A percentile compares a stretch with the other conserved stretches of the same genome.
These are phyloP conservation scores for Clanis bilineata DNA, from an alignment of 2,888 invertebrate genomes.

Conservation along the genomic window DNA sequence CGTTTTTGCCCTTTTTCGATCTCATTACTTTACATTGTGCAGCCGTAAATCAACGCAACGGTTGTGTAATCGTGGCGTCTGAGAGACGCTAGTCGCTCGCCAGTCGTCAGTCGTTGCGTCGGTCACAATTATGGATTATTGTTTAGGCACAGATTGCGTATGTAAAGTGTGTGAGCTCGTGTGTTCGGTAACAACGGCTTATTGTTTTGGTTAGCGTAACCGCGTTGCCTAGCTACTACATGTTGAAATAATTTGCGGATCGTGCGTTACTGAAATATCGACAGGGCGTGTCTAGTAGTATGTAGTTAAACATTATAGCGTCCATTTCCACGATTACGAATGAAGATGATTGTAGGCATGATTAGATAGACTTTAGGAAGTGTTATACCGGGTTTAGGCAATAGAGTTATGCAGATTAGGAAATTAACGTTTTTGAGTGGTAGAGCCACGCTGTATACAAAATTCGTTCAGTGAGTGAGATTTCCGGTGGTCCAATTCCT, in stretches of 20 bases:
- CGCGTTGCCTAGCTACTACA: slow-evolving; percentile 61
- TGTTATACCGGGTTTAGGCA: too few relatives aligned
- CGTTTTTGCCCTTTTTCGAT: slow-evolving; percentile 12
- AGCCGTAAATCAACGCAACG: slow-evolving; percentile 5
- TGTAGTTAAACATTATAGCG: background rate
- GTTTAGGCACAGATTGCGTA: slow-evolving; percentile 47
- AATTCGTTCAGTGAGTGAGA: too few relatives aligned
- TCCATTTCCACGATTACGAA: background rate
- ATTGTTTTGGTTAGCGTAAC: slow-evolving; percentile 67
- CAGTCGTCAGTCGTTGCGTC: too few relatives aligned
- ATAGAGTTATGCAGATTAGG: too few relatives aligned
- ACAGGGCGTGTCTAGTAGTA: background rate
- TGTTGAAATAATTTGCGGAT: slow-evolving; percentile 52
- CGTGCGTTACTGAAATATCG: slow-evolving; percentile 16
- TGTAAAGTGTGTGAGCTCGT: background rate
- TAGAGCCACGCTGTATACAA: too few relatives aligned
- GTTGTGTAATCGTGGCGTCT: slow-evolving; percentile 18
- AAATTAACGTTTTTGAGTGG: too few relatives aligned
- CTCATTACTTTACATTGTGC: slow-evolving; percentile 4
- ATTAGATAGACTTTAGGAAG: background rate
- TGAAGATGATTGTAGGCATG: background rate
- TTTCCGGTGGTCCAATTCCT: too few relatives aligned
- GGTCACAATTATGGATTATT: slow-evolving; percentile 43
- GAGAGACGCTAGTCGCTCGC: background rate
- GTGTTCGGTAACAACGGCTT: slow-evolving; percentile 42